Base-by-base conservation (phyloP, 1,140 invertebrate genomes). In the Apis laboriosa region DNA sequence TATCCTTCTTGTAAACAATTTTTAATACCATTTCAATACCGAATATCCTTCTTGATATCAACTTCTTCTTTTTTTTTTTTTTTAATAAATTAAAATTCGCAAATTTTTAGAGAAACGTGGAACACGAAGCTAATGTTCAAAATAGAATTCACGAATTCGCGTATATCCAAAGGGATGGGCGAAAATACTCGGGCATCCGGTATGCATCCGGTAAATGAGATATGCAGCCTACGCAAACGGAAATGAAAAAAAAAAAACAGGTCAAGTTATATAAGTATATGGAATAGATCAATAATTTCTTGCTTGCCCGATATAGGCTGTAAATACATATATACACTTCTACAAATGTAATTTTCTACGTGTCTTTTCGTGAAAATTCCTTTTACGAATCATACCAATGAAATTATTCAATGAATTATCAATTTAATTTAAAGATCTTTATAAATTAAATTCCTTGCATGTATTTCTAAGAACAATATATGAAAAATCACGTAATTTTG, bases 211-310 rank as follows among this genome's bases (percentile, higher is more conserved):
- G 77, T 15, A 51, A 78, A 68, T 70, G 77, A 43, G 66, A 58
- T 68, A 79, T 53, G 56, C 67, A 13, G 43, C 77, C 67, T n/a
- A 73, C 58, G 77, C 77, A 24, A 64, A 73, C 51, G 58, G 58
- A 75, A 66, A n/a, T 66, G 56, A 61, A 76, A 68, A 76, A 76
- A 71, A 71, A 71, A 78, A 78, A 53, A 63, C 56, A 78, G 66
- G 66, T 58, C 74, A 17, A 9, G 75, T 78, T 83, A 83, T 63
- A 71, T 83, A 71, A 83, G 80, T 43, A 7, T 56, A 24, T 12
- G 8, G 51, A 43, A 56, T 49, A 68, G 75, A 83, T 83, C 80
- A 83, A 83, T 83, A 83, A 83, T 70, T 83, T 61, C 68, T 51
- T 63, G 58, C 68, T 43, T 53, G 58, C 11, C 67, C n/a, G 78